Conservation (phyloP, 2,797 vertebrate species). For the Schizothorax lantsangensis region DNA sequence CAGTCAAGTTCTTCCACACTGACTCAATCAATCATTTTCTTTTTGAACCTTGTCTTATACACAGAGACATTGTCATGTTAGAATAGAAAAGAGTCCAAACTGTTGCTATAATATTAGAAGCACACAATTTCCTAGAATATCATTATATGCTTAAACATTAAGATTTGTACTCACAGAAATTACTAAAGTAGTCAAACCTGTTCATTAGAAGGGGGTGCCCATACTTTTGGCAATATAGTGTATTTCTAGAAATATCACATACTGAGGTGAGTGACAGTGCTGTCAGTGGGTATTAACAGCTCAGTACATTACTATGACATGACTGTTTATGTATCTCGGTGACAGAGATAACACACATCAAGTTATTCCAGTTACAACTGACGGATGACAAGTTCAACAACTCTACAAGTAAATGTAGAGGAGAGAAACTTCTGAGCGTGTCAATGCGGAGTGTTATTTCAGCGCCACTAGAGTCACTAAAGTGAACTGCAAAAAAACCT, state of each 20-base stretch:
- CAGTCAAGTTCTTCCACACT: no score
- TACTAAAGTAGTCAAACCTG: no score
- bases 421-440: background rate
- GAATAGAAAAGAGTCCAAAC: no score
- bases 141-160: no score
- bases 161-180: no score
- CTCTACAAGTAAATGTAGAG: background rate
- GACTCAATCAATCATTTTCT: no score
- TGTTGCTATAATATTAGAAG: no score
- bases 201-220: no score
- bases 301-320: background rate
- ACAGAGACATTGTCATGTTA: no score
- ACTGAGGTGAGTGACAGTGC: background rate
- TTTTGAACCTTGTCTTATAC: no score
- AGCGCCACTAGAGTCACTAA: background rate
- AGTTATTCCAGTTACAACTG: slow-evolving; percentile 28
- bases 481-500: background rate
- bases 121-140: no score
- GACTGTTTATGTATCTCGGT: background rate
- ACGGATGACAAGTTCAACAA: background rate
- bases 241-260: background rate
- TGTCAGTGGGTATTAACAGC: background rate
- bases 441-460: background rate
- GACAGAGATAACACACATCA: slow-evolving; percentile 3
- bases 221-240: no score